Evolutionary conservation across 53 echinoderm and acorn worm species (phyloP), one percentile per base, ranked within the genome.

Genomic region (Temnopleurus reevesii): DNA sequence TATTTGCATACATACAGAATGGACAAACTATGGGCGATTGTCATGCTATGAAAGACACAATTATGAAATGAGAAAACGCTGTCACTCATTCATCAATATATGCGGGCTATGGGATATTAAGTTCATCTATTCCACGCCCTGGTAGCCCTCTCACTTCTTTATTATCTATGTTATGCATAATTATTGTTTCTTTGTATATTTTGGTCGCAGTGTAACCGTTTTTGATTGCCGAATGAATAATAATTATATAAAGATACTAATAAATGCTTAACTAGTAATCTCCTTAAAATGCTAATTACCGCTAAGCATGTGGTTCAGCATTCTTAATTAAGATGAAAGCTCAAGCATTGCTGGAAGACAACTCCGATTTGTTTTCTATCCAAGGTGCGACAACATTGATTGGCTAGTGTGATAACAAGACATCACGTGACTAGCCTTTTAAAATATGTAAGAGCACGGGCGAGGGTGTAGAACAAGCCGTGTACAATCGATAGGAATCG

Each of bases 371-470:
- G 71, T 71, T 71, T 71, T 64, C 28, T 79, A 47, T 46, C 26
- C 24, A 83, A 55, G 83, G 38, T 36, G 33, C n/a, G 35, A 55
- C 36, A 34, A 53, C 55, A 83, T 83, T 55, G 83, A 83, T 83
- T 53, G 47, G 17, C 17, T n/a, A 5, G 53, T 26, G 83, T 53
- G 55, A 55, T 83, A 83, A 83, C 83, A 36, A 30, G 83, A 12
- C 4, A 10, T 83, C 83, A 55, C 83, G 55, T 55, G 83, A 55
- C 83, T 36, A 30, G 51, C n/a, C 26, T 21, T 34, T 55, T 55
- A 83, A 83, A 21, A 51, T 55, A 83, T 83, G 83, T 21, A 17
- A 54, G 21, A 55, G 35, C 83, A 83, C 83, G 83, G 55, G 21
- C 30, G 21, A 2, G 54, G 83, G 83, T 34, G 57, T 83, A 49